These are phyloP conservation scores for Sitta carolinensis DNA, from an alignment of 2,797 vertebrate species.

Conservation along the genomic window DNA sequence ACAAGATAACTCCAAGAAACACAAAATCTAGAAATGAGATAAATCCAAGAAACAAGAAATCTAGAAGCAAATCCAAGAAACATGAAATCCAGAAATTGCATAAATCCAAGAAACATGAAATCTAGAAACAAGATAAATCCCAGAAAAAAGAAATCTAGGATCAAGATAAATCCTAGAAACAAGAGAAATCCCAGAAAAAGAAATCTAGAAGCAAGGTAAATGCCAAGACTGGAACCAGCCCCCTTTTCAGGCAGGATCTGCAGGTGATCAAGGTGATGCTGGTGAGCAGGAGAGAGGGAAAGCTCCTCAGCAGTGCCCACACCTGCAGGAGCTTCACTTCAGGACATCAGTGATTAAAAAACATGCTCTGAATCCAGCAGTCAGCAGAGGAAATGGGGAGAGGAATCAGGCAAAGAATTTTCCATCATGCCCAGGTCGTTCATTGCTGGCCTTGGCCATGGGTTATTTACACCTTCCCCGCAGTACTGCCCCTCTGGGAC, in stretches of 20 bases:
- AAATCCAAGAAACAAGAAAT: background rate
- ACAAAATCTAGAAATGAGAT: background rate
- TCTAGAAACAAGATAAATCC: background rate
- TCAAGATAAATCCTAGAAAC: background rate
- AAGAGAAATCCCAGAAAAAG: background rate
- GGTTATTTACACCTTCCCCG: background rate
- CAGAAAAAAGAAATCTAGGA: background rate
- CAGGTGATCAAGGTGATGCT: too few species aligned
- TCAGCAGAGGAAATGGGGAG: background rate
- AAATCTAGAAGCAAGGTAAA: background rate
- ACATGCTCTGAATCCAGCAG: rapidly evolving
- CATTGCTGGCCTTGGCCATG: rapidly evolving
- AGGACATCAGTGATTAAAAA: background rate
- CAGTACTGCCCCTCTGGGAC: background rate
- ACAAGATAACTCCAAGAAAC: background rate
- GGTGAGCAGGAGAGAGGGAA: background rate
- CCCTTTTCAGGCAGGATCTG: background rate
- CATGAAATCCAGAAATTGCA: background rate
- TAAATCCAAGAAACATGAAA: background rate
- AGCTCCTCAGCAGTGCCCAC: background rate
- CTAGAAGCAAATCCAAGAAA: background rate
- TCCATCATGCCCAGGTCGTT: rapidly evolving
- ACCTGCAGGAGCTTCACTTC: background rate
- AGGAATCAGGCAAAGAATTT: background rate
- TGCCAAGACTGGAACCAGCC: background rate